Evolutionary conservation across 1,140 invertebrate genomes (phyloP).

Genomic region (Subanguina moxae): DNA sequence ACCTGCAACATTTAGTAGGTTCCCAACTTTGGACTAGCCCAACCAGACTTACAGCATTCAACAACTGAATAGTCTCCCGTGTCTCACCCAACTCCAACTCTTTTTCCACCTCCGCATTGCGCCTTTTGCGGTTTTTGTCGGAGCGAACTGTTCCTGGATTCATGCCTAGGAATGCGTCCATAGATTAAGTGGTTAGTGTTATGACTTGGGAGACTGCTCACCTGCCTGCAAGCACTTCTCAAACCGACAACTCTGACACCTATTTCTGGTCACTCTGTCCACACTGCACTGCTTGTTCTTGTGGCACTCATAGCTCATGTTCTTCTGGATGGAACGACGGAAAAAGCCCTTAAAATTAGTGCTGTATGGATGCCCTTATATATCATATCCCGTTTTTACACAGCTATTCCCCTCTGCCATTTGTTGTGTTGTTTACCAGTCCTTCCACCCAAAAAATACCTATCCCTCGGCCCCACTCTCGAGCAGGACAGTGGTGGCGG

Average conservation of each 20-base stretch:
- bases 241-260: slow-evolving; percentile 36
- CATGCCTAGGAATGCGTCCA: no score
- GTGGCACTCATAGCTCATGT: slow-evolving; percentile 18
- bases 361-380: no score
- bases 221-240: slow-evolving; percentile 35
- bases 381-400: no score
- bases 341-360: slow-evolving; percentile 27
- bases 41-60: neutral
- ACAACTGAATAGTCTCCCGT: slow-evolving; percentile 11
- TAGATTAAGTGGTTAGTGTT: no score
- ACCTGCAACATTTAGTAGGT: neutral
- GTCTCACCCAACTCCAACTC: slow-evolving; percentile 11
- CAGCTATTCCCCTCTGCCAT: no score
- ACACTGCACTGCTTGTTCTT: slow-evolving; percentile 25
- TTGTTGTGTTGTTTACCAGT: neutral
- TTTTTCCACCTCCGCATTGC: slow-evolving; percentile 18
- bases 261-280: slow-evolving; percentile 25
- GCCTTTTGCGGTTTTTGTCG: slow-evolving; percentile 24
- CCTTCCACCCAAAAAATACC: neutral
- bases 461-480: neutral
- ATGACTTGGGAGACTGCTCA: no score
- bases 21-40: no score
- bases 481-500: neutral
- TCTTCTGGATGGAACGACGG: slow-evolving; percentile 32
- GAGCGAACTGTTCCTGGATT: slow-evolving; percentile 15